Evolutionary conservation across 2,797 vertebrate species (phyloP), one percentile per base, ranked within the genome.

Genomic region (Acomys russatus): DNA sequence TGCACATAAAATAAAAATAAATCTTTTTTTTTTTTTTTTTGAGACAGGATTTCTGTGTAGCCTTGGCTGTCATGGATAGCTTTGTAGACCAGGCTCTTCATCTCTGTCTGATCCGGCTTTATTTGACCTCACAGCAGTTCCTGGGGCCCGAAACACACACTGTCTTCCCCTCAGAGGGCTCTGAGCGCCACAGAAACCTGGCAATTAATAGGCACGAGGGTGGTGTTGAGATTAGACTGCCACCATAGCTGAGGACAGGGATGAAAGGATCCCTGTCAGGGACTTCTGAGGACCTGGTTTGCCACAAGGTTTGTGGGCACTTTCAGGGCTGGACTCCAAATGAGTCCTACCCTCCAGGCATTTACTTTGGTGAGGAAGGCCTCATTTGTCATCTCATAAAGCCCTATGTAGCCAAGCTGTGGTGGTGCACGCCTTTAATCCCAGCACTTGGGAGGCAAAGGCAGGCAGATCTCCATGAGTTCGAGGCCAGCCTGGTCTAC

Each of bases 221-320:
- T 14, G n/a, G 10, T n/a, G 54, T 87, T 61, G 54, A 51, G 28
- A 64, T 59, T 7, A 30, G 88, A 70, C 68, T 11, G 10, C 33
- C 35, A 18, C 66, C 23, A n/a, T 1, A 79, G 76, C 54, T 49
- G 84, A 86, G 63, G 22, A 20, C 33, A 82, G 20, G 35, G 22
- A 87, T 71, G 64, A 91, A 35, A 64, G 33, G 84, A 22, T 70
- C 33, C 33, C 68, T 0, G 18, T n/a, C 15, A 54, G 64, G 20
- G 49, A 51, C 78, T 90, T 70, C 92, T 89, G 64, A 93, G 78
- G 8, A 61, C 25, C 51, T 91, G 79, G 18, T 91, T 80, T 66
- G 66, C 38, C 17, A 35, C 20, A 74, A 44, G 83, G 51, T 38
- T 44, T 73, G n/a, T 0, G 1, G 51, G n/a, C 20, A 68, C 33